phyloP scores from a whole-genome alignment of 2,888 invertebrate genomes.

The Siphlonurus alternatus region DNA sequence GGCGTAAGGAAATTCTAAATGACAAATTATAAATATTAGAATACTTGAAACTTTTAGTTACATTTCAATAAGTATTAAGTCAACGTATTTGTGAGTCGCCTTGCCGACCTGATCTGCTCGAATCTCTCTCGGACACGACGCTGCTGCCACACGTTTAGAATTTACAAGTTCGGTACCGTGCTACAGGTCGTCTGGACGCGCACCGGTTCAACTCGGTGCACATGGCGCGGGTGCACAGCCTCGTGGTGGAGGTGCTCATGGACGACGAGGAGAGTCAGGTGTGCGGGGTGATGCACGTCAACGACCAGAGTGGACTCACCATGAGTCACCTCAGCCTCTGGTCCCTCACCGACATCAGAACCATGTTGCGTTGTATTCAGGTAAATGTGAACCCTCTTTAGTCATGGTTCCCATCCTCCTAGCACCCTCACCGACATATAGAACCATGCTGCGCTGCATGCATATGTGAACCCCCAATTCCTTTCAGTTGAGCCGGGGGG shows the following conservation, averaged over 20 bases:
- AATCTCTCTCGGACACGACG: no score
- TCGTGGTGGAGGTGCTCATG: slow-evolving; percentile 67
- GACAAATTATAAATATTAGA: no score
- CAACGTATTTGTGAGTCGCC: no score
- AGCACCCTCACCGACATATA: no score
- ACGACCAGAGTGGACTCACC: slow-evolving; percentile 65
- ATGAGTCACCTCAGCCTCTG: slow-evolving; percentile 71
- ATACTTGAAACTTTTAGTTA: no score
- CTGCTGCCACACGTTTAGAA: no score
- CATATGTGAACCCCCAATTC: slow-evolving; percentile 9
- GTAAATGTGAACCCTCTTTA: slow-evolving; percentile 29
- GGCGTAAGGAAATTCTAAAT: no score
- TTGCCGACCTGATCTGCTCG: no score
- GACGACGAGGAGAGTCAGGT: slow-evolving; percentile 74
- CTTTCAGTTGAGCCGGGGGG: no score
- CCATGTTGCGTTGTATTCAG: slow-evolving; percentile 63
- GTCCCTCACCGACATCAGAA: slow-evolving; percentile 60
- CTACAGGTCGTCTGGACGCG: slow-evolving; percentile 56
- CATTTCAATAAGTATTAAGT: no score
- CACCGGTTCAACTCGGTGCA: slow-evolving; percentile 60
- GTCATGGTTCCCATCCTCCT: background rate
- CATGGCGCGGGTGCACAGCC: slow-evolving; percentile 69
- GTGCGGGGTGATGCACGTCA: slow-evolving; percentile 67
- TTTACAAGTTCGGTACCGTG: no score
- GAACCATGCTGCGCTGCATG: no score